Evolutionary conservation across 2,888 invertebrate genomes (phyloP).

Genomic region (Neoscelio sp.): DNA sequence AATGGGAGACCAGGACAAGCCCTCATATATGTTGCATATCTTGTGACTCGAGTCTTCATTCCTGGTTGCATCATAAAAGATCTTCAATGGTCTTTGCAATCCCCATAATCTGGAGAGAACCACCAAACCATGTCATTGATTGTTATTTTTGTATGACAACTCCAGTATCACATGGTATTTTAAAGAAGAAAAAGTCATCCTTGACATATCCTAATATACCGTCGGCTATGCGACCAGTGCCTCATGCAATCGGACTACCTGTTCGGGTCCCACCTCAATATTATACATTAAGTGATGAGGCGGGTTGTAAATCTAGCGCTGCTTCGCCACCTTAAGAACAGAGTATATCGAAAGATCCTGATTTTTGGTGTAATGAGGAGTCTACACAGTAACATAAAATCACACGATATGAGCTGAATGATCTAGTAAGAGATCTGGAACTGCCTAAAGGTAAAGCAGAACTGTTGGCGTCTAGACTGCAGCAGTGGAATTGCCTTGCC

Average conservation of each 20-base stretch:
- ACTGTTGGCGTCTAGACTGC: slow-evolving; percentile 9
- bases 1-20: too few relatives aligned
- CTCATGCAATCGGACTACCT: neutral
- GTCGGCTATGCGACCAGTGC: slow-evolving; percentile 9
- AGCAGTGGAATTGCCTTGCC: slow-evolving; percentile 1
- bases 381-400: too few relatives aligned
- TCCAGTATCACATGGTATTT: slow-evolving; percentile 12
- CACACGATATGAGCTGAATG: neutral
- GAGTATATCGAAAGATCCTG: too few relatives aligned
- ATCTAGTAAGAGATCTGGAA: slow-evolving; percentile 11
- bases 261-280: too few relatives aligned
- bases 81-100: slow-evolving; percentile 72
- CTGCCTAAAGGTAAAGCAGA: slow-evolving; percentile 4
- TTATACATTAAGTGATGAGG: too few relatives aligned
- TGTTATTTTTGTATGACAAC: slow-evolving; percentile 75
- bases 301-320: too few relatives aligned
- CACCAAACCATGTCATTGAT: slow-evolving; percentile 73
- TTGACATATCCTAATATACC: slow-evolving; percentile 14
- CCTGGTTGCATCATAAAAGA: too few relatives aligned
- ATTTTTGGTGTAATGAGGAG: too few relatives aligned
- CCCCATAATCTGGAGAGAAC: slow-evolving; percentile 74
- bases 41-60: too few relatives aligned
- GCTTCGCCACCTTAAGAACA: too few relatives aligned
- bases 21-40: too few relatives aligned
- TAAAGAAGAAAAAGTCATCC: neutral